A percentile compares a stretch with the other conserved stretches of the same genome.
Evolutionary conservation across 35 echinoderm and acorn worm species (phyloP).

Genomic region (Amphiura filiformis): DNA sequence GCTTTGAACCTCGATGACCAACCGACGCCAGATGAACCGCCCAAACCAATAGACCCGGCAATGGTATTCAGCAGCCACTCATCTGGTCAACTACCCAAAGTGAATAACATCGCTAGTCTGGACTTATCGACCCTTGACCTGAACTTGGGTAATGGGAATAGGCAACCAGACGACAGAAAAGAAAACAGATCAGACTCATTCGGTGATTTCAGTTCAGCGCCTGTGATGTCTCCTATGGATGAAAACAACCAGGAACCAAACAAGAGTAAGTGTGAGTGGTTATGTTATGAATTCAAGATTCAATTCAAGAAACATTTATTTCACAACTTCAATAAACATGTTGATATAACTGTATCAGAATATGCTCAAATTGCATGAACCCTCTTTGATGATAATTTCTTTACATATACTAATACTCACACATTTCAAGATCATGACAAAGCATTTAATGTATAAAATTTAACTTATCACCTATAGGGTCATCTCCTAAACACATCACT

Average conservation of each 20-base stretch:
- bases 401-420: too few relatives aligned
- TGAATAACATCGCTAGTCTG: slow-evolving; percentile 41
- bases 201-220: slow-evolving; percentile 43
- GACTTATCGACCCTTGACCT: slow-evolving; percentile 44
- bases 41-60: not conserved
- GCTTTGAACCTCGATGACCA: slow-evolving; percentile 34
- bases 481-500: too few relatives aligned
- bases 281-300: too few relatives aligned
- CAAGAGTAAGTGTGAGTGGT: not conserved
- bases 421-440: too few relatives aligned
- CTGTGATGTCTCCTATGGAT: slow-evolving; percentile 9
- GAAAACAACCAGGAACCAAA: not conserved
- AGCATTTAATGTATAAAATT: too few relatives aligned
- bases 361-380: too few relatives aligned
- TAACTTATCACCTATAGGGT: too few relatives aligned
- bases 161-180: too few relatives aligned
- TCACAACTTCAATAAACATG: too few relatives aligned
- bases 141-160: slow-evolving; percentile 14
- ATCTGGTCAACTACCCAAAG: slow-evolving; percentile 14
- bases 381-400: too few relatives aligned
- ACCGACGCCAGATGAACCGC: not conserved
- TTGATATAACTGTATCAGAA: too few relatives aligned
- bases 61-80: slow-evolving; percentile 19
- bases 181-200: slow-evolving; percentile 33
- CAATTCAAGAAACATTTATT: too few relatives aligned